Percentiles rank a stretch among this genome's conserved stretches.
Evolutionary conservation across 1,140 invertebrate species (phyloP).

Genomic region (Eueides isabella): DNA sequence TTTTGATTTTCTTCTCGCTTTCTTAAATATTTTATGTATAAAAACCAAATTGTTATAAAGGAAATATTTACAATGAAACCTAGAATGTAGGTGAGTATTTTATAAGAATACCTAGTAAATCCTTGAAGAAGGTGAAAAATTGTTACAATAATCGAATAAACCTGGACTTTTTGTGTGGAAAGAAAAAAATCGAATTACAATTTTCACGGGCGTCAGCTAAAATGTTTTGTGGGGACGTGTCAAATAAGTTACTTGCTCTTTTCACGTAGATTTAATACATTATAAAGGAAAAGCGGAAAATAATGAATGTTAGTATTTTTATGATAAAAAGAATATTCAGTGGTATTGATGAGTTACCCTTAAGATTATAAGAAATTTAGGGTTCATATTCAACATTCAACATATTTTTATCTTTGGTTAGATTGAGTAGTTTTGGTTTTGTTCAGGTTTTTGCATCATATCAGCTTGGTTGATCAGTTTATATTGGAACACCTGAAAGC

Average conservation of each 20-base stretch:
- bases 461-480: too few relatives aligned
- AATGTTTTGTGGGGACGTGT: not conserved
- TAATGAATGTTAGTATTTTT: not conserved
- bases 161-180: not conserved
- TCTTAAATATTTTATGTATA: too few relatives aligned
- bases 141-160: not conserved
- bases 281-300: not conserved
- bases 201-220: not conserved
- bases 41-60: not conserved
- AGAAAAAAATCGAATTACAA: constrained; percentile 1
- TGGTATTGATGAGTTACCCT: not conserved
- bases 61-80: not conserved
- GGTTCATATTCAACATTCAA: too few relatives aligned
- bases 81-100: not conserved
- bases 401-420: too few relatives aligned
- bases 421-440: too few relatives aligned
- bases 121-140: not conserved
- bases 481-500: too few relatives aligned
- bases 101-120: not conserved
- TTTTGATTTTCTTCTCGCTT: too few relatives aligned
- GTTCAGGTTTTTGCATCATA: too few relatives aligned
- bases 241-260: constrained; percentile 8
- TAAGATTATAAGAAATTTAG: not conserved
- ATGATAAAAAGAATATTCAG: not conserved
- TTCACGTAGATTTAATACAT: not conserved